These are phyloP conservation scores for Drosophila hawaiiensis DNA, from an alignment of 2,888 invertebrate species.

Conservation along the genomic window DNA sequence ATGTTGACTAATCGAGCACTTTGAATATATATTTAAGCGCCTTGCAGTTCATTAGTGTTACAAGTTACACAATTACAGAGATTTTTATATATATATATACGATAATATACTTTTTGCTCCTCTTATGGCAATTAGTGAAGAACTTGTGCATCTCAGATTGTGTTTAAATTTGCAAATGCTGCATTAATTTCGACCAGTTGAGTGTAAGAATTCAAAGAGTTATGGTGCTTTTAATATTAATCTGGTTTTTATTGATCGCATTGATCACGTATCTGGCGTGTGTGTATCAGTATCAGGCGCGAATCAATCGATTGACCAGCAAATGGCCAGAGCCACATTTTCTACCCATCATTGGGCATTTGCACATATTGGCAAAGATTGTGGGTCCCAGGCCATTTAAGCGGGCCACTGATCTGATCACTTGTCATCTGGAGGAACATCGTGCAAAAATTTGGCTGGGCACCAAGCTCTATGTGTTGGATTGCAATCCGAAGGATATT, in stretches of 20 bases:
- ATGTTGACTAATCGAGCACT: slow-evolving; percentile 39
- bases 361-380: slow-evolving; percentile 56
- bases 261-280: slow-evolving; percentile 36
- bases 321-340: slow-evolving; percentile 64
- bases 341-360: slow-evolving; percentile 61
- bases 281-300: slow-evolving; percentile 38
- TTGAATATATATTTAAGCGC: not conserved
- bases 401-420: slow-evolving; percentile 39
- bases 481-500: slow-evolving; percentile 69
- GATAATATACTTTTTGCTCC: slow-evolving; percentile 27
- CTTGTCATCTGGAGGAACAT: slow-evolving; percentile 54
- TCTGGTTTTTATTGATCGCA: slow-evolving; percentile 28
- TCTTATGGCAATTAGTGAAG: slow-evolving; percentile 4
- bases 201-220: slow-evolving; percentile 18
- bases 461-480: slow-evolving; percentile 61
- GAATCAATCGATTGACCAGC: slow-evolving; percentile 57
- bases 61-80: slow-evolving; percentile 10
- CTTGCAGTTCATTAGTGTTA: slow-evolving; percentile 33
- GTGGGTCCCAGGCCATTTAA: slow-evolving; percentile 49
- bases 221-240: slow-evolving; percentile 52
- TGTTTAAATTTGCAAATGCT: slow-evolving; percentile 54
- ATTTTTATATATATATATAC: not conserved
- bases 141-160: slow-evolving; percentile 3
- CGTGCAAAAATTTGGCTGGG: slow-evolving; percentile 68
- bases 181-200: slow-evolving; percentile 41